Evolutionary conservation across 2,797 vertebrate genomes (phyloP).

Genomic region (Eulemur coronatus): DNA sequence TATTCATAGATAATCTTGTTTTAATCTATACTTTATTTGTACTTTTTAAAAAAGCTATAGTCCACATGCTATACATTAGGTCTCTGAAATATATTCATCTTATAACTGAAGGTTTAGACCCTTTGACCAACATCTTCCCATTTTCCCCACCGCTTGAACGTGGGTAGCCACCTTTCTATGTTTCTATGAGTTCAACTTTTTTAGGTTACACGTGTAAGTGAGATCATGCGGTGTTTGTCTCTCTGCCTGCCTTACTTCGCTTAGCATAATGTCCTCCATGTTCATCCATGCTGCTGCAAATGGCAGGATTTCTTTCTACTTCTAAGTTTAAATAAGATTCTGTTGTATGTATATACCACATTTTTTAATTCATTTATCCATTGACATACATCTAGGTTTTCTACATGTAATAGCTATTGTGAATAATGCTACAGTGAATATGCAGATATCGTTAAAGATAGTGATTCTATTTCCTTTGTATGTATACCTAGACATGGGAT

Average conservation of each 20-base stretch:
- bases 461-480: background rate
- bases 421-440: background rate
- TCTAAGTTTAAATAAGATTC: background rate
- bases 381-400: background rate
- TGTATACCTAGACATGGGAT: background rate
- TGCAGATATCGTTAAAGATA: background rate
- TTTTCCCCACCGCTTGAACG: background rate
- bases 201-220: background rate
- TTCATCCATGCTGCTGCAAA: background rate
- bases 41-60: background rate
- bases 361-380: background rate
- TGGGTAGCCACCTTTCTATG: background rate
- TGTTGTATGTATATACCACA: background rate
- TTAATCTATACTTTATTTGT: background rate
- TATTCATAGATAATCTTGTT: background rate
- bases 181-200: background rate
- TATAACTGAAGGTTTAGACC: background rate
- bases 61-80: background rate
- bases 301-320: background rate
- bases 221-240: background rate
- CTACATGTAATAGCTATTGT: background rate
- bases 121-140: background rate
- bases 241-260: background rate
- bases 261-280: background rate
- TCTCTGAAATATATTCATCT: background rate